phyloP scores from a whole-genome alignment of 2,888 invertebrate genomes.

The Ceriagrion tenellum region DNA sequence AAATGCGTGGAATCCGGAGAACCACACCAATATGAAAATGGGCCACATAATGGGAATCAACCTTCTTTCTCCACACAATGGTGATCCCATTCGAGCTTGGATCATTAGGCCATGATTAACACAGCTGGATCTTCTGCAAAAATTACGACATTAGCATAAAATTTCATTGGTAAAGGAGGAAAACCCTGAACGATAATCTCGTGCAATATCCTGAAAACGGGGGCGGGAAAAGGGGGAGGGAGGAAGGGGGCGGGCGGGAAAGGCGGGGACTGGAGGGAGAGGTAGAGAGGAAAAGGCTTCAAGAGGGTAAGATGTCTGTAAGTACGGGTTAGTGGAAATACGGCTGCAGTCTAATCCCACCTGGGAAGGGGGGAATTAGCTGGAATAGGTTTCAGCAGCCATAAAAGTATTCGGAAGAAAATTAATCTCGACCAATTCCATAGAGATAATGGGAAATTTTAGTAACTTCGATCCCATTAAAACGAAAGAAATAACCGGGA shows the following conservation, averaged over 20 bases:
- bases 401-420: constrained; percentile 13
- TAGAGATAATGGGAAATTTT: constrained; percentile 34
- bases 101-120: not conserved
- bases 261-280: not conserved
- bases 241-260: not conserved
- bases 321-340: not conserved
- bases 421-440: not conserved
- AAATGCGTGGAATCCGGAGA: not conserved
- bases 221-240: not conserved
- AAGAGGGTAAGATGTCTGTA: too few relatives aligned
- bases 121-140: not conserved
- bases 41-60: not conserved
- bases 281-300: too few relatives aligned
- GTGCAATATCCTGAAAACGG: not conserved
- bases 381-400: not conserved
- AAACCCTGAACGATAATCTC: not conserved
- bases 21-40: not conserved
- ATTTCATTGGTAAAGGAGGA: not conserved
- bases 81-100: not conserved
- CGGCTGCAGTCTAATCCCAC: not conserved
- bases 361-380: not conserved
- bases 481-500: not conserved
- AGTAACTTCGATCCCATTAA: constrained; percentile 22
- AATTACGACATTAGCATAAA: not conserved
- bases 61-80: not conserved